A percentile compares a stretch with the other conserved stretches of the same genome.
Evolutionary conservation across 1,140 invertebrate species (phyloP).

Genomic region (Lanistes nyassanus): DNA sequence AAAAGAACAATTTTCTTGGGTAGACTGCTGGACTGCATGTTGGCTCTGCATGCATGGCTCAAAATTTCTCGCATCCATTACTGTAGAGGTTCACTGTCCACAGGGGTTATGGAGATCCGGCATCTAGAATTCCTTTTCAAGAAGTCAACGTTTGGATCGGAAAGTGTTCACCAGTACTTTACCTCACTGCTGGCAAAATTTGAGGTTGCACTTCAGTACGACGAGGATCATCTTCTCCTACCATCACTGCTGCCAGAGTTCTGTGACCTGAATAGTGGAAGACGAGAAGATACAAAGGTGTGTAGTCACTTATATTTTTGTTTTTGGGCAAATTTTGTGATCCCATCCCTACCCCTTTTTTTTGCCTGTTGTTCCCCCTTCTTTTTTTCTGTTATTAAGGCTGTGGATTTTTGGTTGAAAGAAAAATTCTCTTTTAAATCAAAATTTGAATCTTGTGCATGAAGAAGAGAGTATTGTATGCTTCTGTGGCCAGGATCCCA

Average conservation of each 20-base stretch:
- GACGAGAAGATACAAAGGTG: slow-evolving; percentile 28
- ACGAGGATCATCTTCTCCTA: slow-evolving; percentile 88
- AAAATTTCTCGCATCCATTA: neutral
- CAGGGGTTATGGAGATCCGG: slow-evolving; percentile 91
- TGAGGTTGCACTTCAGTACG: slow-evolving; percentile 97
- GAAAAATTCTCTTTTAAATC: too few species aligned
- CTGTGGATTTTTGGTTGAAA: too few species aligned
- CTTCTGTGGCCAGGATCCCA: too few species aligned
- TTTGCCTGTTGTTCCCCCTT: too few species aligned
- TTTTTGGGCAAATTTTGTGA: too few species aligned
- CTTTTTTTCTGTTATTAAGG: too few species aligned
- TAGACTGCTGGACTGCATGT: too few species aligned
- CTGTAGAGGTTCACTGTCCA: slow-evolving; percentile 2
- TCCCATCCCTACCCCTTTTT: too few species aligned
- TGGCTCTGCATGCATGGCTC: neutral
- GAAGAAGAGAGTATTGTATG: too few species aligned
- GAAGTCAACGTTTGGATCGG: slow-evolving; percentile 51
- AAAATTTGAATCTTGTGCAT: too few species aligned
- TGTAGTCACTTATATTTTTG: neutral
- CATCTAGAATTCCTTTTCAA: slow-evolving; percentile 95
- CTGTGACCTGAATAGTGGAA: slow-evolving; percentile 32
- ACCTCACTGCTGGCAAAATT: slow-evolving; percentile 86
- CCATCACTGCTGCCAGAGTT: slow-evolving; percentile 89
- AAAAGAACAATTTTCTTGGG: too few species aligned
- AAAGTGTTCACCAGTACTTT: slow-evolving; percentile 61